Evolutionary conservation across 2,888 invertebrate species (phyloP), one percentile per base, ranked within the genome.

Genomic region (Trichogramma dendrolimi): DNA sequence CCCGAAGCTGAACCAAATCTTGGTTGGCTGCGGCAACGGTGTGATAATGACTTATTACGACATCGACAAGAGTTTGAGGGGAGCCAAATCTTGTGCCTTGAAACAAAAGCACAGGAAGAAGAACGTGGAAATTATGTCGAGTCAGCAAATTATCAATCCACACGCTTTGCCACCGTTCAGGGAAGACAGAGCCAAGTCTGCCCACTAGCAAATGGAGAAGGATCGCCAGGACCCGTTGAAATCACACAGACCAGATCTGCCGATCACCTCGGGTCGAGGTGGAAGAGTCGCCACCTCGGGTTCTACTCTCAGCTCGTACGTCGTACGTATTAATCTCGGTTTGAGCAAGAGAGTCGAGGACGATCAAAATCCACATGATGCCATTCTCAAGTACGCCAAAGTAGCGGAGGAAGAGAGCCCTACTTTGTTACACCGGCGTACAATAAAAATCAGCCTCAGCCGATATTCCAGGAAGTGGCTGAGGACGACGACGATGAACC

Each of bases 371-470:
- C 96, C 97, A 0, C 84, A 97, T 55, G 96, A 95, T 73, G 97
- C 97, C 3, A 95, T 98, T 68, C 81, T 97, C 61, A 91, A 94
- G 69, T 96, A 88, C 77, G 97, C 97, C 0, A 94, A 96, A 75
- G 95, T 94, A 3, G 97, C 96, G 0, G 96, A 86, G 55, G 94
- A 96, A 75, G 94, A 75, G 94, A 97, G 83, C 97, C 97, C 0
- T 96, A 94, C 75, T 98, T 96, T 96, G 92, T 95, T 46, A 88
- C 94, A 0, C 95, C 94, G 0, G 95, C 95, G 1, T 95, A 95
- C 73, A 86, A 88, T 55, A 90, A 88, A 72, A 95, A 93, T 0
- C 96, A 96, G 71, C 96, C 96, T 0, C 86, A 86, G 69, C 84
- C 90, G 0, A 89, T 95, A 63, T 92, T 94, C 72, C 88, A 89